Evolutionary conservation across 2,888 invertebrate genomes (phyloP).

Genomic region (Cheilosia grossa): DNA sequence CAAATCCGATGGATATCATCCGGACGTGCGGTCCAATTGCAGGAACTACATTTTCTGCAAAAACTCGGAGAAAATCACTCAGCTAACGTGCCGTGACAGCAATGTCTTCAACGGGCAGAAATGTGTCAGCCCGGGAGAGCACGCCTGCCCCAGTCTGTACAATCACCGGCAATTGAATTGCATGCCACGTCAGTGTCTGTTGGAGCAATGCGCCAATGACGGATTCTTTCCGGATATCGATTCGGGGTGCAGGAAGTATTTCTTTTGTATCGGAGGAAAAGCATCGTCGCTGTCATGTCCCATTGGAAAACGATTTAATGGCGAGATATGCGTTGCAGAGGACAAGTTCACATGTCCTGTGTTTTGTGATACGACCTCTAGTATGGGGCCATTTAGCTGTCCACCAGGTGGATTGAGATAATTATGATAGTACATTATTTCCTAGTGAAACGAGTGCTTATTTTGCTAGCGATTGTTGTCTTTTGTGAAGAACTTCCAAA

Average conservation of each 20-base stretch:
- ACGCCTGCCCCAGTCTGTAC: slow-evolving; percentile 83
- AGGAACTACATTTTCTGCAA: slow-evolving; percentile 86
- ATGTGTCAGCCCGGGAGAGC: slow-evolving; percentile 83
- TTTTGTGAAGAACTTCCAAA: slow-evolving; percentile 70
- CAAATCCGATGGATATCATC: slow-evolving; percentile 85
- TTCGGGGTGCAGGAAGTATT: slow-evolving; percentile 84
- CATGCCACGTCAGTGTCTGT: slow-evolving; percentile 77
- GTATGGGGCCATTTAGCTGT: slow-evolving; percentile 67
- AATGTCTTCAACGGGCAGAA: slow-evolving; percentile 86
- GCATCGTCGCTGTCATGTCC: slow-evolving; percentile 85
- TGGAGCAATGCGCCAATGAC: slow-evolving; percentile 79
- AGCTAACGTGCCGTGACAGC: slow-evolving; percentile 85
- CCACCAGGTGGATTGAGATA: slow-evolving; percentile 75
- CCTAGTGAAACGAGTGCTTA: slow-evolving; percentile 13
- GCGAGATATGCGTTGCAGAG: slow-evolving; percentile 85
- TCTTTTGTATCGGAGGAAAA: slow-evolving; percentile 85
- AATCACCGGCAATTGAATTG: slow-evolving; percentile 79
- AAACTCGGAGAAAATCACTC: slow-evolving; percentile 85
- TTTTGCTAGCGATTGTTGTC: slow-evolving; percentile 59
- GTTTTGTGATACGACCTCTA: slow-evolving; percentile 76
- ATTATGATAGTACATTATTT: slow-evolving; percentile 30
- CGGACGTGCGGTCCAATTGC: slow-evolving; percentile 85
- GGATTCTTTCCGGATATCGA: slow-evolving; percentile 85
- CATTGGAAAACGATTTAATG: slow-evolving; percentile 84
- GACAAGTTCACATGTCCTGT: slow-evolving; percentile 78